Conservation (phyloP, 2,113 vertebrate genomes). For the Alouatta palliata region DNA sequence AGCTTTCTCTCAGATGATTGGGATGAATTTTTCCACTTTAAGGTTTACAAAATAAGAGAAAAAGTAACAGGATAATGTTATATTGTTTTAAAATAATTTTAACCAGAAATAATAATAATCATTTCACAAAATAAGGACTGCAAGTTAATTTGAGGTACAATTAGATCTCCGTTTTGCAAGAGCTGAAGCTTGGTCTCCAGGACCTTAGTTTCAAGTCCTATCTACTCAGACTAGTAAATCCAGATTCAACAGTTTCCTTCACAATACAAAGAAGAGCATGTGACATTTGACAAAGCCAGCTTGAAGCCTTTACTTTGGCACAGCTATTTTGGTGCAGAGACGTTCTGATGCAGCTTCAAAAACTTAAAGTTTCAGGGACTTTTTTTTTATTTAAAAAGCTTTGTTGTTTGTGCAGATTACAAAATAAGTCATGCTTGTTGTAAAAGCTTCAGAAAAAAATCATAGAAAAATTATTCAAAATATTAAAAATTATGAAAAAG, state of each 20-base stretch:
- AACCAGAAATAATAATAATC: neutral
- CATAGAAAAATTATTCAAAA: neutral
- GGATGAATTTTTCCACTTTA: neutral
- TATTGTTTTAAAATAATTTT: neutral
- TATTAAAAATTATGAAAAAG: neutral
- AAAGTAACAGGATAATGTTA: too few species aligned
- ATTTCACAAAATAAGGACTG: neutral
- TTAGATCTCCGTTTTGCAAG: neutral
- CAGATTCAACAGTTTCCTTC: neutral
- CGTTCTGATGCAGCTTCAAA: neutral
- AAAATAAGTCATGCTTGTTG: neutral
- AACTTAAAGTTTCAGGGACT: neutral
- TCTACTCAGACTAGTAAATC: too few species aligned
- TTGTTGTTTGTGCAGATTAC: neutral
- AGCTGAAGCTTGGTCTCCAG: neutral
- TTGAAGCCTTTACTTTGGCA: neutral
- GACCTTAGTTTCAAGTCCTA: fast-evolving
- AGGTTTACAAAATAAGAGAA: neutral
- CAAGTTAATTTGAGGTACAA: neutral
- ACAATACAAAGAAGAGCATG: neutral
- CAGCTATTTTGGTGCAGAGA: neutral
- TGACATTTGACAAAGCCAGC: neutral
- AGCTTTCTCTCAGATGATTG: neutral
- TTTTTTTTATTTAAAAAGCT: neutral
- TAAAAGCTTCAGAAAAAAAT: neutral